Conservation (phyloP, 2,113 vertebrate genomes). For the Myodes glareolus region DNA sequence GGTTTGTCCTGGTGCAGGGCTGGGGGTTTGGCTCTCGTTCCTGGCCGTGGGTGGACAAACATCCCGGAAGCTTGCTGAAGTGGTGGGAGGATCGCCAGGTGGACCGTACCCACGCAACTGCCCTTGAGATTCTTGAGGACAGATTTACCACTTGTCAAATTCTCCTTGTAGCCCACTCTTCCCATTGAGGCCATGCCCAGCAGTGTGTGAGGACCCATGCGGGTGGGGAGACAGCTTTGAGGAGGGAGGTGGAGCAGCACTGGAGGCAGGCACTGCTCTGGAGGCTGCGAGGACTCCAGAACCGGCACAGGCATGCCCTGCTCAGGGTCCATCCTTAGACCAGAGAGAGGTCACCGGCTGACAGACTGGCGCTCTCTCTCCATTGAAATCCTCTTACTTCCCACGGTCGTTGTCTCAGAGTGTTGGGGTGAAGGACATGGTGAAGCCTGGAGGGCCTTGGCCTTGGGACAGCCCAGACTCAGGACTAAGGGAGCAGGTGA, state of each 20-base stretch:
- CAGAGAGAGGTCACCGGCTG: neutral
- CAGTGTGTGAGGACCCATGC: neutral
- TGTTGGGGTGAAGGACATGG: accelerated
- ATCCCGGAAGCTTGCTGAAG: slow-evolving; percentile 1
- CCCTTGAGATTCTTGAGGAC: slow-evolving; percentile 24
- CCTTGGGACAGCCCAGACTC: neutral
- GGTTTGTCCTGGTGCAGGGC: neutral
- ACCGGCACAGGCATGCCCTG: neutral
- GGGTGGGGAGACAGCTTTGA: neutral
- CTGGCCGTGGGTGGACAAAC: neutral
- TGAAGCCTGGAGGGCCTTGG: neutral
- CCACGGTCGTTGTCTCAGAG: neutral
- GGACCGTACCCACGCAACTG: neutral
- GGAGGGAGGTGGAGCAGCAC: neutral
- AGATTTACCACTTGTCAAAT: slow-evolving; percentile 63
- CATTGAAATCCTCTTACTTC: too few relatives aligned
- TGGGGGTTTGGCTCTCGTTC: neutral
- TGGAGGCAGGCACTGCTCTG: neutral
- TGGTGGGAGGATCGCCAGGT: slow-evolving; percentile 53
- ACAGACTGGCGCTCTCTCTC: too few relatives aligned
- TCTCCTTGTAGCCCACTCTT: slow-evolving; percentile 51
- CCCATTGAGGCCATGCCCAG: neutral
- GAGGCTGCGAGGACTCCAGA: too few relatives aligned
- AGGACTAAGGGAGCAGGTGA: neutral
- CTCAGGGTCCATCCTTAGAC: neutral